A percentile compares a stretch with the other conserved stretches of the same genome.
Evolutionary conservation across 92 coral and sea anemone species (phyloP).

Genomic region (Zoanthus sociatus): DNA sequence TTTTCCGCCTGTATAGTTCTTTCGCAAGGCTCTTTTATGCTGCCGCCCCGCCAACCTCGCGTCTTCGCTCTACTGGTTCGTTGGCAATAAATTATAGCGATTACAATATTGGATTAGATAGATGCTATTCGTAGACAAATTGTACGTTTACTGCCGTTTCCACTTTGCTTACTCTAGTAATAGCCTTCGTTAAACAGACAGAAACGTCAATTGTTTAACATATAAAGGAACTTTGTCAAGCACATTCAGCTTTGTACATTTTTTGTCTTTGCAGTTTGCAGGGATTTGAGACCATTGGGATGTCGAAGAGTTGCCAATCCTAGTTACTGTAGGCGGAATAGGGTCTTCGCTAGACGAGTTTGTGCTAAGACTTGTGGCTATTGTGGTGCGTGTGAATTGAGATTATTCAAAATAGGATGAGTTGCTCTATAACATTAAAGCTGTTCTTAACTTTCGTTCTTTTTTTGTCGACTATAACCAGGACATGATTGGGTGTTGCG

Average conservation of each 20-base stretch:
- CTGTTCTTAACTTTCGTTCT: neutral
- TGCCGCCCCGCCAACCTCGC: no score
- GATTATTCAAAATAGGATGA: neutral
- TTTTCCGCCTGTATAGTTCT: no score
- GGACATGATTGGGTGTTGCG: neutral
- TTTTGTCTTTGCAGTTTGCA: conserved; percentile 11
- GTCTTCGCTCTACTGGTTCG: no score
- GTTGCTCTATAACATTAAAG: neutral
- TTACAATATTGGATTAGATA: no score
- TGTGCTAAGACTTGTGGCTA: conserved; percentile 33
- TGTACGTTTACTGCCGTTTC: neutral
- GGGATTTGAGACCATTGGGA: conserved; percentile 30
- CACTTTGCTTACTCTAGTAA: neutral
- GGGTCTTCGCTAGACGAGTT: conserved; percentile 30
- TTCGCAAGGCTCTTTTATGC: no score
- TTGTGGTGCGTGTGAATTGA: conserved; percentile 11
- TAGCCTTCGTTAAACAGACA: neutral
- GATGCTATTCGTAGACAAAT: no score
- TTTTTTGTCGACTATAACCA: no score
- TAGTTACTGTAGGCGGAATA: conserved; percentile 16
- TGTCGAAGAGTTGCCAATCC: conserved; percentile 36
- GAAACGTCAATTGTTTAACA: neutral
- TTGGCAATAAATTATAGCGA: no score
- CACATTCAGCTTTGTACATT: neutral
- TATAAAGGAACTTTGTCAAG: neutral